Conservation (phyloP, 2,113 vertebrate genomes). For the Paralichthys olivaceus region DNA sequence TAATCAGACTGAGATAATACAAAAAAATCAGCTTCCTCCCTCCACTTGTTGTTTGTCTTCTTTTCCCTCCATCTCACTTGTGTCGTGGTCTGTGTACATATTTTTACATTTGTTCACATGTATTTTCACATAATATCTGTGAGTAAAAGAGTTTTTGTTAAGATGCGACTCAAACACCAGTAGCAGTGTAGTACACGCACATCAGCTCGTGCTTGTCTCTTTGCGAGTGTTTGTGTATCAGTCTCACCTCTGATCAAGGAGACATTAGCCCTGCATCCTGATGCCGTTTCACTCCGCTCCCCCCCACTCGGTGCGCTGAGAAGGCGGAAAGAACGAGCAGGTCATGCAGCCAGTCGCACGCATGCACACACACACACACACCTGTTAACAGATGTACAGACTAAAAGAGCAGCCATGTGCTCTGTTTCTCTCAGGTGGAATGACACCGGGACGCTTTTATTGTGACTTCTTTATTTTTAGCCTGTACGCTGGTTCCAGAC, state of each 20-base stretch:
- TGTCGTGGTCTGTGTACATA: neutral
- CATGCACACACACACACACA: slow-evolving; percentile 7
- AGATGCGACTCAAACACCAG: slow-evolving; percentile 24
- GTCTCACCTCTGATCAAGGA: slow-evolving; percentile 62
- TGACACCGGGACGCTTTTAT: slow-evolving; percentile 16
- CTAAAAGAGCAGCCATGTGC: slow-evolving; percentile 20
- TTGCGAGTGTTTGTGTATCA: slow-evolving; percentile 9
- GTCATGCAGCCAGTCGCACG: slow-evolving; percentile 28
- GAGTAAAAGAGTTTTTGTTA: slow-evolving; percentile 8
- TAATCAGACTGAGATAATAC: slow-evolving; percentile 61
- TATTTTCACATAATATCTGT: slow-evolving; percentile 11
- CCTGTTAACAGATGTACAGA: slow-evolving; percentile 47
- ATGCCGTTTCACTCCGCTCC: slow-evolving; percentile 26
- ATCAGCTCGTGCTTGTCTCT: neutral
- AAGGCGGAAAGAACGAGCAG: slow-evolving; percentile 36
- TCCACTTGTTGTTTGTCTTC: neutral
- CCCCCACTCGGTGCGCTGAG: slow-evolving; percentile 21
- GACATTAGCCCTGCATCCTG: slow-evolving; percentile 49
- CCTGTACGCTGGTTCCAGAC: slow-evolving; percentile 35
- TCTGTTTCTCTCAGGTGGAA: slow-evolving; percentile 25
- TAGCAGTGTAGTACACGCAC: neutral
- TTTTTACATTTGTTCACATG: neutral
- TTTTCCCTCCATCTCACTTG: neutral
- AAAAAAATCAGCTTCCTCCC: neutral
- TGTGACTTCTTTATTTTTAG: slow-evolving; percentile 32